These are phyloP conservation scores for Scaeva pyrastri DNA, from an alignment of 2,888 invertebrate genomes.

Conservation along the genomic window DNA sequence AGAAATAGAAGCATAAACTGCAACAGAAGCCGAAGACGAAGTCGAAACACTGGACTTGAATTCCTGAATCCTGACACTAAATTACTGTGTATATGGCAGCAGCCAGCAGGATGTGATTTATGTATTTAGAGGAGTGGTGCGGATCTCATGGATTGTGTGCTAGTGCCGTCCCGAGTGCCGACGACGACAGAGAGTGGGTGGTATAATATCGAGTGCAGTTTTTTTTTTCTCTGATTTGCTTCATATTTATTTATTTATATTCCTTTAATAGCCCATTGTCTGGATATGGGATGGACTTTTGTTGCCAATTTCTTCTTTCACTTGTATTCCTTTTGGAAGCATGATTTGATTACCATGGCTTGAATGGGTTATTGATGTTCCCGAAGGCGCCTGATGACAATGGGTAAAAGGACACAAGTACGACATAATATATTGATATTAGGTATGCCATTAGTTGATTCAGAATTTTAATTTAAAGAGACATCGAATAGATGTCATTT, in stretches of 20 bases:
- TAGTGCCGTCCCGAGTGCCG: background rate
- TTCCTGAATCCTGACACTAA: constrained; percentile 71
- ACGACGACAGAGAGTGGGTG: too few relatives aligned
- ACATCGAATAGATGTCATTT: too few relatives aligned
- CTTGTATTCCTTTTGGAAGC: background rate
- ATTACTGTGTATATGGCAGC: constrained; percentile 70
- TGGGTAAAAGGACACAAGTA: background rate
- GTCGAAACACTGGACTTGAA: constrained; percentile 67
- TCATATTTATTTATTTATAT: constrained; percentile 67
- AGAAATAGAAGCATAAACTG: constrained; percentile 62
- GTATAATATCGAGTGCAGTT: background rate
- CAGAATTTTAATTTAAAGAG: too few relatives aligned
- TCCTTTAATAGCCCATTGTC: constrained; percentile 69
- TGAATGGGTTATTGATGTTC: background rate
- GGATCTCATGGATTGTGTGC: constrained; percentile 14
- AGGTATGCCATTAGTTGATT: background rate
- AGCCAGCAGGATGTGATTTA: constrained; percentile 66
- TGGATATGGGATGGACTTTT: constrained; percentile 33
- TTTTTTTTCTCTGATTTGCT: constrained; percentile 29
- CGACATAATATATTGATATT: background rate
- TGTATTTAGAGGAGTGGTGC: constrained; percentile 29
- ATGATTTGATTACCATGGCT: background rate
- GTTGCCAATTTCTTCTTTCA: constrained; percentile 22
- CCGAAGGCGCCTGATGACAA: constrained; percentile 6
- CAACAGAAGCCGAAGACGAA: too few relatives aligned